Percentiles rank a stretch among this genome's conserved stretches.
phyloP scores from a whole-genome alignment of 2,888 invertebrate species.

The Camponotus fellah region DNA sequence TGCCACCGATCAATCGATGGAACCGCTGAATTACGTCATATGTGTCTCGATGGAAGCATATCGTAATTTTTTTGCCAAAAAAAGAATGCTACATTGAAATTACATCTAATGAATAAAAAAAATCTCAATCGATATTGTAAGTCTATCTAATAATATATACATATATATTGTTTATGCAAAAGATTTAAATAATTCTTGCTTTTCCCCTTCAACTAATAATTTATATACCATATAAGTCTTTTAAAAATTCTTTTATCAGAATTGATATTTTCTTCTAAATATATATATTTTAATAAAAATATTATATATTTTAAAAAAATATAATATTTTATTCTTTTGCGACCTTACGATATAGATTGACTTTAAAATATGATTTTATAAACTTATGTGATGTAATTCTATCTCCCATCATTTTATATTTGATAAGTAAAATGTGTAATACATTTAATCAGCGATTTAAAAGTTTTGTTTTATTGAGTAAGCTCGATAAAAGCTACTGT shows the following conservation, averaged over 20 bases:
- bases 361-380: conserved; percentile 3
- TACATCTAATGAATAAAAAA: not conserved
- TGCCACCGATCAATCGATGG: conserved; percentile 1
- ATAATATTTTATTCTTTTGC: not conserved
- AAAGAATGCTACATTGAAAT: not conserved
- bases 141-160: not conserved
- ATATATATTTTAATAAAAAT: not conserved
- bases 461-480: not conserved
- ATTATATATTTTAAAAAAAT: not conserved
- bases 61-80: not conserved
- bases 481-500: not conserved
- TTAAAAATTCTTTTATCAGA: not conserved
- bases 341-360: not conserved
- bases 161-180: not conserved
- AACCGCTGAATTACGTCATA: not conserved
- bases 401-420: not conserved
- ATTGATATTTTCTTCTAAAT: not conserved
- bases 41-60: not conserved
- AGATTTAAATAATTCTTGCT: not conserved
- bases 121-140: not conserved
- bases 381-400: not conserved
- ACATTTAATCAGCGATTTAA: not conserved
- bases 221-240: not conserved
- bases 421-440: not conserved
- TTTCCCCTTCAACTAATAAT: not conserved